phyloP scores from a whole-genome alignment of 2,888 invertebrate genomes.

The Aporophyla lueneburgensis region DNA sequence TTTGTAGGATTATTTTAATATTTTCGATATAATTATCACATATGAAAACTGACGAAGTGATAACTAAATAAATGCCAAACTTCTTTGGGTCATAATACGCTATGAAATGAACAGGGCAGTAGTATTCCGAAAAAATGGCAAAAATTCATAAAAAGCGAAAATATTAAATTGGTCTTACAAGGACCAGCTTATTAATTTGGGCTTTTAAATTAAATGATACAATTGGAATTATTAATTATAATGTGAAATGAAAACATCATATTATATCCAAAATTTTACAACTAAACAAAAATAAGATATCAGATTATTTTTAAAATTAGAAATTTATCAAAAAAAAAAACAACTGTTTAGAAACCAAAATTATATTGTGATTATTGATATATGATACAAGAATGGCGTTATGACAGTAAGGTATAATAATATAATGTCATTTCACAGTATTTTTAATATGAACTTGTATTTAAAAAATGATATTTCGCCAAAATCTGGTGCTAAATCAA shows the following conservation, averaged over 20 bases:
- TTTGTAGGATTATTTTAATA: conserved; percentile 51
- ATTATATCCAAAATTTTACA: not conserved
- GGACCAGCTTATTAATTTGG: conserved; percentile 59
- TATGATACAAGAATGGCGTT: not conserved
- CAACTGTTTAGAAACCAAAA: not conserved
- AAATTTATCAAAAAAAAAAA: not conserved
- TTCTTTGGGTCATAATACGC: not conserved
- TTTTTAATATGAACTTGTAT: conserved; percentile 38
- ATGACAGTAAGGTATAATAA: not conserved
- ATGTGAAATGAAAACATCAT: conserved; percentile 24
- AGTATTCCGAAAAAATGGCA: not conserved
- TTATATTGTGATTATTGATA: not conserved
- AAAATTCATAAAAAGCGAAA: conserved; percentile 31
- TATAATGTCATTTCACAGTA: conserved; percentile 40
- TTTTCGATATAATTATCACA: conserved; percentile 39
- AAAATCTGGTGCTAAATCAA: conserved; percentile 82
- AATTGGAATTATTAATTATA: conserved; percentile 33
- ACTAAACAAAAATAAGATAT: not conserved
- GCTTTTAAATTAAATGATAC: conserved; percentile 46
- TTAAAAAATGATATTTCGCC: conserved; percentile 72
- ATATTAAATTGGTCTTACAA: conserved; percentile 45
- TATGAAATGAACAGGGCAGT: not conserved
- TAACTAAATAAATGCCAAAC: not conserved
- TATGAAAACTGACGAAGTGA: not conserved
- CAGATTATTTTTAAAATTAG: too few relatives aligned